Conservation (phyloP, 2,113 vertebrate genomes). For the Murina feae region DNA sequence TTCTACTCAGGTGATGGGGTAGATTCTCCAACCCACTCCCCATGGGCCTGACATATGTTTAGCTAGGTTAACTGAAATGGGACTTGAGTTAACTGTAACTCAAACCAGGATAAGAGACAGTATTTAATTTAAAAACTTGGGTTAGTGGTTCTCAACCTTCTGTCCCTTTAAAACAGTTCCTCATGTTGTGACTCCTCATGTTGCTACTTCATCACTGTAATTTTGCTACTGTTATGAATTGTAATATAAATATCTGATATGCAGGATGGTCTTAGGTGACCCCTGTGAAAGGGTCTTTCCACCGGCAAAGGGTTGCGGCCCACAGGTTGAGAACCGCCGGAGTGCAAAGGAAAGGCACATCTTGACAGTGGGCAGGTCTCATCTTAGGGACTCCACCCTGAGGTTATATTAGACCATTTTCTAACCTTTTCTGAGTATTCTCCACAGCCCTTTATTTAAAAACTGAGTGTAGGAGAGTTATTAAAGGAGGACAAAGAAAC, state of each 20-base stretch:
- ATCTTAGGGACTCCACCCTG: not conserved
- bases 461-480: not conserved
- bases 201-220: too few relatives aligned
- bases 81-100: not conserved
- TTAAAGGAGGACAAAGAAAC: not conserved
- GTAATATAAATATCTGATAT: too few relatives aligned
- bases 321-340: too few relatives aligned
- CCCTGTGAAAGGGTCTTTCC: too few relatives aligned
- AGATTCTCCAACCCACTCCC: not conserved
- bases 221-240: too few relatives aligned
- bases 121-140: not conserved
- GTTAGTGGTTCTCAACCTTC: too few relatives aligned
- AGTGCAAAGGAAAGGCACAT: not conserved
- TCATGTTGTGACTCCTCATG: too few relatives aligned
- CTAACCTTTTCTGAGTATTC: not conserved
- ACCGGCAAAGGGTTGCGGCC: too few relatives aligned
- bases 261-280: too few relatives aligned
- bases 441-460: not conserved
- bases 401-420: not conserved
- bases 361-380: not conserved
- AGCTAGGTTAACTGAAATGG: constrained; percentile 8
- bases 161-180: too few relatives aligned
- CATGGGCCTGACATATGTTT: constrained; percentile 7
- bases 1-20: not conserved
- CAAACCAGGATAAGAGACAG: not conserved